Evolutionary conservation across 2,797 vertebrate species (phyloP).

Genomic region (Sitta carolinensis): DNA sequence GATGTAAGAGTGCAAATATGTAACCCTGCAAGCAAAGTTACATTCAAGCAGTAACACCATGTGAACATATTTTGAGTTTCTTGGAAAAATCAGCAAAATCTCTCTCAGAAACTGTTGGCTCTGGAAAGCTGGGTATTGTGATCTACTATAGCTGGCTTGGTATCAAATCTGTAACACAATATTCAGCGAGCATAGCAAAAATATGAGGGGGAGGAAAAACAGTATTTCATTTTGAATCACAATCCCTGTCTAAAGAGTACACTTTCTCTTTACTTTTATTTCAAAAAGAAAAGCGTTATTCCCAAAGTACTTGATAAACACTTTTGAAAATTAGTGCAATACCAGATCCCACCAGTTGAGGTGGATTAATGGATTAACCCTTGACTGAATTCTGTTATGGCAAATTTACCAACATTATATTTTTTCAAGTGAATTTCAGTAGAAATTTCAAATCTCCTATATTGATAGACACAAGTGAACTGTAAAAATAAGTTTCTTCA

Average conservation of each 20-base stretch:
- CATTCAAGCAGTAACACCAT: neutral
- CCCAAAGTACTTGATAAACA: neutral
- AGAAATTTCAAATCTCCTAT: neutral
- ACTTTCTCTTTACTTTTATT: neutral
- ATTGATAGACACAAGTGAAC: neutral
- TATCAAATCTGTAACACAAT: neutral
- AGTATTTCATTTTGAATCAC: neutral
- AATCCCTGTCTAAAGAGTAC: neutral
- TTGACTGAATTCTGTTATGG: neutral
- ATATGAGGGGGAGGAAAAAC: neutral
- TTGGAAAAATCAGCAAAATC: conserved; percentile 1
- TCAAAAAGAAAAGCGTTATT: neutral
- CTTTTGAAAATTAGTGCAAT: neutral
- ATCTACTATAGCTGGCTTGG: neutral
- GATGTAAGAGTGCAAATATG: neutral
- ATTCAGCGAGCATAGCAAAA: neutral
- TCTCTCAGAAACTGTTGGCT: conserved; percentile 1
- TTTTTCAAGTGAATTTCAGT: neutral
- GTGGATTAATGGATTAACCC: neutral
- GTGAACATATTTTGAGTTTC: neutral
- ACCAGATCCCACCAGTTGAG: neutral
- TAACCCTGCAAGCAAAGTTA: neutral
- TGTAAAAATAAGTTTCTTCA: neutral
- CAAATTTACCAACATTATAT: neutral
- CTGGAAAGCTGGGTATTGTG: neutral